Conservation (phyloP, 2,113 vertebrate genomes). For the Cinclus mexicanus region DNA sequence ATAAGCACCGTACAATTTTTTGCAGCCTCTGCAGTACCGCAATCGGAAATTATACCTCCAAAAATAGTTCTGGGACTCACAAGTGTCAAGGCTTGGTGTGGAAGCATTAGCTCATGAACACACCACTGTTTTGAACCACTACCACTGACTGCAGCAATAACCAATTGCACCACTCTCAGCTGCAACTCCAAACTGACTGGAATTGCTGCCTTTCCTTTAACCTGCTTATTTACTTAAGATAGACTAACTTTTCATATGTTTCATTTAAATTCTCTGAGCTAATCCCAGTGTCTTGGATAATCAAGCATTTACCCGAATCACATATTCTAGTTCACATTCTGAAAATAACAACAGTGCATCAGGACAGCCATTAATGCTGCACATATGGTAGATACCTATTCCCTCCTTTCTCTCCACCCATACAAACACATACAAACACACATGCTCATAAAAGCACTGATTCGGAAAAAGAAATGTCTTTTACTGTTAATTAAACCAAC, state of each 20-base stretch:
- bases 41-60: conserved; percentile 42
- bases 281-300: neutral
- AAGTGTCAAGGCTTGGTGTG: conserved; percentile 25
- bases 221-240: neutral
- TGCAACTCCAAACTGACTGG: neutral
- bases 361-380: neutral
- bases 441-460: neutral
- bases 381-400: neutral
- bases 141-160: conserved; percentile 23
- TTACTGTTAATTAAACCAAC: neutral
- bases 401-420: neutral
- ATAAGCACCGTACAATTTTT: neutral
- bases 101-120: conserved; percentile 65
- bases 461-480: neutral
- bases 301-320: neutral
- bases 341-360: neutral
- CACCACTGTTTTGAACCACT: neutral
- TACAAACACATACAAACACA: neutral
- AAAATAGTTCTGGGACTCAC: conserved; percentile 54
- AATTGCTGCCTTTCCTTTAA: conserved; percentile 8
- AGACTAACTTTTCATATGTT: neutral
- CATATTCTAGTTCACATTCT: neutral
- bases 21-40: neutral
- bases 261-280: conserved; percentile 21
- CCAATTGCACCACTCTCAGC: neutral